Evolutionary conservation across 2,113 vertebrate genomes (phyloP).

Genomic region (Trichechus manatus): DNA sequence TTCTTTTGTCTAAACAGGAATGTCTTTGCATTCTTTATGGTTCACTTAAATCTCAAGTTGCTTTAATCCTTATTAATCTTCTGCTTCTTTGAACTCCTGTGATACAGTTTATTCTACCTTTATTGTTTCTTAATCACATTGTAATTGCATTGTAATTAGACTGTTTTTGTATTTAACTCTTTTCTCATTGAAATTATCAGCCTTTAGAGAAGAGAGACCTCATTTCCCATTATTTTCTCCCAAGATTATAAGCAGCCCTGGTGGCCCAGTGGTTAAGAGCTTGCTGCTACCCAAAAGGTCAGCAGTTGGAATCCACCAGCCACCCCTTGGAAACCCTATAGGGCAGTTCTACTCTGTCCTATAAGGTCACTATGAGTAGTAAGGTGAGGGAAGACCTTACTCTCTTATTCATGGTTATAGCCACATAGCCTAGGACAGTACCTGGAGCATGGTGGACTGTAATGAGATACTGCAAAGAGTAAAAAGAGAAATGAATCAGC

Average conservation of each 20-base stretch:
- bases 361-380: too few relatives aligned
- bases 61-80: not conserved
- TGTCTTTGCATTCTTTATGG: not conserved
- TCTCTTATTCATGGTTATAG: not conserved
- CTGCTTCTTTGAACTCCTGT: not conserved
- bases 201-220: not conserved
- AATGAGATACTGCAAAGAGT: not conserved
- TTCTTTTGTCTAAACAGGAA: not conserved
- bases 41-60: not conserved
- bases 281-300: too few relatives aligned
- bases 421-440: not conserved
- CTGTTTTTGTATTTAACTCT: not conserved
- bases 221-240: not conserved
- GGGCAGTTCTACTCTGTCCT: too few relatives aligned
- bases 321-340: too few relatives aligned
- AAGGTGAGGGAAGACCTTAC: not conserved
- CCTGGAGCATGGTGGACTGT: not conserved
- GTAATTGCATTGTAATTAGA: too few relatives aligned
- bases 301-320: too few relatives aligned
- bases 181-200: too few relatives aligned
- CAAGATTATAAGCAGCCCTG: too few relatives aligned
- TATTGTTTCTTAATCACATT: not conserved
- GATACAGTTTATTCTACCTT: not conserved
- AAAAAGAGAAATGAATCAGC: not conserved
- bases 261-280: too few relatives aligned